Evolutionary conservation across 2,113 vertebrate species (phyloP).

Genomic region (Syngnathus floridae): DNA sequence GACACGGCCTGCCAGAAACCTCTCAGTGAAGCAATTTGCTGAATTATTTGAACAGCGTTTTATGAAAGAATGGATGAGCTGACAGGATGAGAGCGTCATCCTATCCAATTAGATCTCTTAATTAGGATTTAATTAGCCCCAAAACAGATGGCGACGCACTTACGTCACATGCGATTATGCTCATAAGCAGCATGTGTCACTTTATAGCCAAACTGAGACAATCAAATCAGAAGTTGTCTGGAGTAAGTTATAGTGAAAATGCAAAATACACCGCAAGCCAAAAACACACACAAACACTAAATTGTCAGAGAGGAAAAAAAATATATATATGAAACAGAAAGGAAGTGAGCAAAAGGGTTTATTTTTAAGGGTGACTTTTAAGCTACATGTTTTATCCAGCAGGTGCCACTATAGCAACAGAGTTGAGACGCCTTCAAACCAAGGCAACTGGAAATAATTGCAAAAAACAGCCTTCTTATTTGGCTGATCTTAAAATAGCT

Average conservation of each 20-base stretch:
- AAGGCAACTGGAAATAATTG: slow-evolving; percentile 1
- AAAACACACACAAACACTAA: too few relatives aligned
- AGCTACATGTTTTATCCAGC: slow-evolving; percentile 24
- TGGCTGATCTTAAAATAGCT: slow-evolving; percentile 25
- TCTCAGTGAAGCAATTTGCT: neutral
- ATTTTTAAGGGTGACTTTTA: neutral
- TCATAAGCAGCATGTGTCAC: neutral
- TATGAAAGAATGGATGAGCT: neutral
- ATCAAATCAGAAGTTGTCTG: neutral
- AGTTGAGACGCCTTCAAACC: slow-evolving; percentile 10
- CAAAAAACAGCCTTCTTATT: slow-evolving; percentile 15
- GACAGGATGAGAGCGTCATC: neutral
- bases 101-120: neutral
- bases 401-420: slow-evolving; percentile 41
- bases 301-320: too few relatives aligned
- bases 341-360: neutral
- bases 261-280: neutral
- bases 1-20: neutral
- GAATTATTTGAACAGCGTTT: neutral
- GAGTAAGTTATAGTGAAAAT: neutral
- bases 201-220: neutral
- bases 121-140: neutral
- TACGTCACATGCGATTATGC: neutral
- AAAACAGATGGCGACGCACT: neutral
- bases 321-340: neutral